These are phyloP conservation scores for Cnemophilus loriae DNA, from an alignment of 2,113 vertebrate genomes.

Conservation along the genomic window DNA sequence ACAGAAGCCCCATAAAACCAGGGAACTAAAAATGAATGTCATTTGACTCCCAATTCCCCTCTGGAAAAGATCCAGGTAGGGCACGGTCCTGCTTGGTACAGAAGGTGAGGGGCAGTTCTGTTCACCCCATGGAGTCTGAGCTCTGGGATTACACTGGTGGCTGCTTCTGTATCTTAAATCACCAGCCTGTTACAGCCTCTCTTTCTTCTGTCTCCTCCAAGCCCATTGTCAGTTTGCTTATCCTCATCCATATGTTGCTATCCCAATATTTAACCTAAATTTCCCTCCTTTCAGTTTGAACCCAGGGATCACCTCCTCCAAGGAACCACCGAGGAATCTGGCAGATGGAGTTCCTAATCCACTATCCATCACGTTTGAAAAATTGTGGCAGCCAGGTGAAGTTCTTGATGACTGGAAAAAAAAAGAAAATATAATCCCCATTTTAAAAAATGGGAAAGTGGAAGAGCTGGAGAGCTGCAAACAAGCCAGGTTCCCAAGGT, in stretches of 20 bases:
- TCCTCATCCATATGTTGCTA: not conserved
- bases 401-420: not conserved
- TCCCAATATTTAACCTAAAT: not conserved
- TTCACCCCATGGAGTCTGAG: not conserved
- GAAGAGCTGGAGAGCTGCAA: not conserved
- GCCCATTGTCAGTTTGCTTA: fast-evolving
- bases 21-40: not conserved
- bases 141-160: not conserved
- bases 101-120: not conserved
- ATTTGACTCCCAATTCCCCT: not conserved
- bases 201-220: not conserved
- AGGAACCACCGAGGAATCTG: not conserved
- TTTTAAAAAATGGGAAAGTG: not conserved
- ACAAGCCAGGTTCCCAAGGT: not conserved
- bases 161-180: not conserved
- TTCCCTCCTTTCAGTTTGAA: not conserved
- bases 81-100: not conserved
- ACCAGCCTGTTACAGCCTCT: not conserved
- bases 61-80: not conserved
- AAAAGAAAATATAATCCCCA: not conserved
- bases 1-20: not conserved
- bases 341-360: not conserved
- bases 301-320: not conserved
- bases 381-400: not conserved
- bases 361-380: not conserved